These are phyloP conservation scores for Macrostomum lignano DNA, from an alignment of 1,140 invertebrate genomes.

Conservation along the genomic window DNA sequence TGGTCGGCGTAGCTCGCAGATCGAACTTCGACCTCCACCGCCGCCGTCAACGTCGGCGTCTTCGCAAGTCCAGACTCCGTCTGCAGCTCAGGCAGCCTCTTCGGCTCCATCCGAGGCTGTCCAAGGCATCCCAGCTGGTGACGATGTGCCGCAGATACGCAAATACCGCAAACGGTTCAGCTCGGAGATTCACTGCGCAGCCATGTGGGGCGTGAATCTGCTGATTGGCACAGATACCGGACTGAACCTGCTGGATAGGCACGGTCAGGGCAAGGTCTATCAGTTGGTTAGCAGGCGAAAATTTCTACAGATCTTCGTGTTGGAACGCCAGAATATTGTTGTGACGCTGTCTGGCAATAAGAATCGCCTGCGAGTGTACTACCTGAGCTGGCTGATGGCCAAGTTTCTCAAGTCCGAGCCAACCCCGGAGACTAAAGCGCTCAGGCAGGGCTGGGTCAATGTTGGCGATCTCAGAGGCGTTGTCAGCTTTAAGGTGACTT, in stretches of 20 bases:
- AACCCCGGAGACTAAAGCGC: no score
- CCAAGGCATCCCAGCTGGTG: no score
- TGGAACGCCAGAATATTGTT: slow-evolving; percentile 95
- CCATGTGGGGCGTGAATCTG: slow-evolving; percentile 92
- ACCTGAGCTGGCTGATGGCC: slow-evolving; percentile 59
- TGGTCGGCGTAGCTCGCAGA: no score
- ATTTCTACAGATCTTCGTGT: slow-evolving; percentile 97
- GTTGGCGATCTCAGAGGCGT: slow-evolving; percentile 92
- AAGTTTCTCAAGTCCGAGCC: slow-evolving; percentile 3
- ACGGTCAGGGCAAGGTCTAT: slow-evolving; percentile 98
- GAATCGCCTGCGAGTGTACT: slow-evolving; percentile 88
- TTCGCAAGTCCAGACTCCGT: no score
- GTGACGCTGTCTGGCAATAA: slow-evolving; percentile 97
- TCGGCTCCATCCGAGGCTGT: no score
- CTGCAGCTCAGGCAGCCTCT: no score
- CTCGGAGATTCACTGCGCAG: slow-evolving; percentile 90
- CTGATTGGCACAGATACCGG: slow-evolving; percentile 95
- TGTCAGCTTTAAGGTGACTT: slow-evolving; percentile 95
- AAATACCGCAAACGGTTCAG: slow-evolving; percentile 87
- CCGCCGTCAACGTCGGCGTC: no score
- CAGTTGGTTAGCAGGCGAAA: slow-evolving; percentile 77
- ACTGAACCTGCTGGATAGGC: slow-evolving; percentile 80
- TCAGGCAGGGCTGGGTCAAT: slow-evolving; percentile 94
- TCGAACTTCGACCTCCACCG: no score
- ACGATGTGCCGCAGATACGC: slow-evolving; percentile 56